Conservation (phyloP, 2,113 vertebrate genomes). For the Herpetotheres cachinnans region DNA sequence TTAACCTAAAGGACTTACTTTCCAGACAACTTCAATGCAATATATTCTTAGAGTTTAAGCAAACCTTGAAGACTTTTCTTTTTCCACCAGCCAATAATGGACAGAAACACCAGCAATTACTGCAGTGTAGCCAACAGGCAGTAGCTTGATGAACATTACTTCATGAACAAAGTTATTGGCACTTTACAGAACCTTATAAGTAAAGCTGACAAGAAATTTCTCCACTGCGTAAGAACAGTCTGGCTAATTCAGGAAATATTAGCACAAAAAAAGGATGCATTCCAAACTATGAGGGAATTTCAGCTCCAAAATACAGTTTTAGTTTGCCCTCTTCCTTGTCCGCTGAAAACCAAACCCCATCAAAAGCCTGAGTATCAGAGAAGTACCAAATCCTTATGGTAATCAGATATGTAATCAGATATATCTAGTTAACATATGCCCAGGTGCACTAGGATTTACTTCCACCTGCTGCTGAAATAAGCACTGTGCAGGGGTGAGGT, state of each 20-base stretch:
- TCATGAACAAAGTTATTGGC: neutral
- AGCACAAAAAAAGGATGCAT: neutral
- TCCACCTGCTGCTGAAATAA: slow-evolving; percentile 4
- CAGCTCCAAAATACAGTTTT: neutral
- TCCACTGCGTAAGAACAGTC: accelerated
- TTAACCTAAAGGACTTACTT: neutral
- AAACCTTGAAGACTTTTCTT: neutral
- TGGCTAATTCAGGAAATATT: neutral
- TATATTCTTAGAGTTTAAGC: neutral
- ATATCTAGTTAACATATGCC: neutral
- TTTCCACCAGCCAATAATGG: neutral
- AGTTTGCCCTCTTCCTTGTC: neutral
- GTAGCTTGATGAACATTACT: neutral
- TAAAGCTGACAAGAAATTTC: neutral
- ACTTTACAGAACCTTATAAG: neutral
- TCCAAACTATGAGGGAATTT: neutral
- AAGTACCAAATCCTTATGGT: neutral
- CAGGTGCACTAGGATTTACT: neutral
- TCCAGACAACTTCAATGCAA: neutral
- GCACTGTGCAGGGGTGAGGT: neutral
- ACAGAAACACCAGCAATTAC: neutral
- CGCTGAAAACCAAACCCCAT: neutral
- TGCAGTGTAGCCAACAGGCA: neutral
- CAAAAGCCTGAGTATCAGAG: neutral
- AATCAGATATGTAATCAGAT: neutral